phyloP scores from a whole-genome alignment of 2,797 vertebrate species.

The Gadopsis bispinosus region DNA sequence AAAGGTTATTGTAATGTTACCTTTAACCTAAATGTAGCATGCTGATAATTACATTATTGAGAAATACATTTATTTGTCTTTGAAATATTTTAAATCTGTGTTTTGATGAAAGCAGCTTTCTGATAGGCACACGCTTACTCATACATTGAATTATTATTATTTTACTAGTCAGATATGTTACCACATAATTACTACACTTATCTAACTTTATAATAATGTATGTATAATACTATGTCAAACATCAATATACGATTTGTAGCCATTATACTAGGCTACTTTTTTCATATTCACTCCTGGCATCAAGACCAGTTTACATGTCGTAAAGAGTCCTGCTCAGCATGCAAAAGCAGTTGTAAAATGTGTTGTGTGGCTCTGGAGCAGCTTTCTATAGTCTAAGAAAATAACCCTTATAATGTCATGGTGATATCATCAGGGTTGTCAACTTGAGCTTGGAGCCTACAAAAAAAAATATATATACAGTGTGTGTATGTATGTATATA shows the following conservation, averaged over 20 bases:
- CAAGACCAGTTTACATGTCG: not conserved
- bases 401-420: not conserved
- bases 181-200: not conserved
- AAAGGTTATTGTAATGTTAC: not conserved
- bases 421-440: not conserved
- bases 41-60: not conserved
- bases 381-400: not conserved
- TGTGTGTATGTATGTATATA: too few species aligned
- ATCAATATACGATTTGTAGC: not conserved
- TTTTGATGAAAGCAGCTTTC: not conserved
- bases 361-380: not conserved
- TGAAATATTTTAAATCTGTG: not conserved
- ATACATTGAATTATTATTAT: not conserved
- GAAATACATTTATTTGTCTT: not conserved
- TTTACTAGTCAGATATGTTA: not conserved
- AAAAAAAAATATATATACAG: too few species aligned
- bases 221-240: not conserved
- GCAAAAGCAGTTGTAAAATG: not conserved
- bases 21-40: not conserved
- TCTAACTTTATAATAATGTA: not conserved
- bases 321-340: not conserved
- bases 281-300: not conserved
- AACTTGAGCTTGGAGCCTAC: not conserved
- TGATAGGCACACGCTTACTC: not conserved
- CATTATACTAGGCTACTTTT: not conserved